Base-by-base conservation (phyloP, 2,888 invertebrate genomes). In the Adela reaumurella region DNA sequence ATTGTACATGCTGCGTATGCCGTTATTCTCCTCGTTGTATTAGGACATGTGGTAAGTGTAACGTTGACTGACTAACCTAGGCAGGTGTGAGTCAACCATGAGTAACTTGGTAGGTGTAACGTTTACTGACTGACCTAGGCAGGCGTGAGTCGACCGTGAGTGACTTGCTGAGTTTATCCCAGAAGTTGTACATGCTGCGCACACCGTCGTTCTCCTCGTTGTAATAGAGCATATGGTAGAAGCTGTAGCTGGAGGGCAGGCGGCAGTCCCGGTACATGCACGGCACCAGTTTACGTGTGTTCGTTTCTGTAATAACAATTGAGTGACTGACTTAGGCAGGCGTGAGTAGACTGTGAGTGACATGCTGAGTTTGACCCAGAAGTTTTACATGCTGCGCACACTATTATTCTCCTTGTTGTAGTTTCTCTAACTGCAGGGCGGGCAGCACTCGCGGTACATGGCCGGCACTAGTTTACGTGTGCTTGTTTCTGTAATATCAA, bases 231-330 rank as follows among this genome's bases (percentile, higher is more conserved):
- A 82, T 81, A 61, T 84, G 86, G 62, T 87, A 87, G 59, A 83
- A 86, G 20, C 74, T 81, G 47, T 90, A 67, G 58, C 87, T 84
- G 19, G 73, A 67, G 1, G 92, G 92, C 54, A 90, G 65, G 47
- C 70, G 62, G 59, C 88, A 87, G 8, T 69, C 64, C 52, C 85
- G 79, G 62, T 88, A 89, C 56, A 89, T 66, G 55, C 87, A 83
- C 0, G 91, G 91, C 46, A 90, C 81, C 48, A 91, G 84, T 70
- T 88, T 89, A 46, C 86, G 72, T 49, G 78, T 59, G 49, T 62
- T 62, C 52, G 65, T 64, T 50, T 70, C 74, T 79, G 60, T 6
- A 54, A 59, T 49, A 28, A 50, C 51, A 24, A 28, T 47, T 48
- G 2, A 19, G 18, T 17, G 17, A 24, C 28, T 24, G 5, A 24